Percentiles rank a stretch among this genome's conserved stretches.
These are phyloP conservation scores for Pygoscelis adeliae DNA, from an alignment of 2,113 vertebrate species.

Conservation along the genomic window DNA sequence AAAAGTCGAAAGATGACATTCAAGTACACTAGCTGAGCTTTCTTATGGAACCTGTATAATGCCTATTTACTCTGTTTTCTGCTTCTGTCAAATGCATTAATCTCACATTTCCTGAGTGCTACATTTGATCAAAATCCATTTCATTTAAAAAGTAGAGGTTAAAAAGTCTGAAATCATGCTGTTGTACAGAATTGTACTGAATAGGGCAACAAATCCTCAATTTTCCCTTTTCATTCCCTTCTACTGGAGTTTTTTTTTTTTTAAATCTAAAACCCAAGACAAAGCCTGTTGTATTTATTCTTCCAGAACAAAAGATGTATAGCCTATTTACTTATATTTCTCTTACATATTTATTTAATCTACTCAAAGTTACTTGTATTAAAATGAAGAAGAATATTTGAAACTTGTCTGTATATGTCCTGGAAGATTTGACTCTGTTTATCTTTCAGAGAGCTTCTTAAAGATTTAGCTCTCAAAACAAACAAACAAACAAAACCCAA, in stretches of 20 bases:
- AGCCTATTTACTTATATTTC: background rate
- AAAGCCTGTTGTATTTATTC: background rate
- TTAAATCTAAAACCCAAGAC: background rate
- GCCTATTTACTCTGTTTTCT: background rate
- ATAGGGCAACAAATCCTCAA: background rate
- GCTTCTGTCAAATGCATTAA: conserved; percentile 19
- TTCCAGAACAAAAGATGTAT: background rate
- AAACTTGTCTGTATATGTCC: background rate
- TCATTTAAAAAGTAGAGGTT: background rate
- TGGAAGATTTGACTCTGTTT: background rate
- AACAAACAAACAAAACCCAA: background rate
- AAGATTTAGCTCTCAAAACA: background rate
- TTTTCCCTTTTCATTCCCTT: background rate
- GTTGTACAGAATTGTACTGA: background rate
- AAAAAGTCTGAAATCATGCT: background rate
- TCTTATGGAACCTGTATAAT: background rate
- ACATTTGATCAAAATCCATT: conserved; percentile 6
- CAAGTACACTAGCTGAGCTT: background rate
- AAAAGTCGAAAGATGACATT: background rate
- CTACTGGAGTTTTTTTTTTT: background rate
- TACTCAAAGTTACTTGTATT: background rate
- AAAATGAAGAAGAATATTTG: background rate
- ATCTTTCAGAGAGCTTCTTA: background rate
- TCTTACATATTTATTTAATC: background rate
- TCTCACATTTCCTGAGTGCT: conserved; percentile 23